Conservation (phyloP, 2,888 invertebrate species). For the Iphiclides podalirius region DNA sequence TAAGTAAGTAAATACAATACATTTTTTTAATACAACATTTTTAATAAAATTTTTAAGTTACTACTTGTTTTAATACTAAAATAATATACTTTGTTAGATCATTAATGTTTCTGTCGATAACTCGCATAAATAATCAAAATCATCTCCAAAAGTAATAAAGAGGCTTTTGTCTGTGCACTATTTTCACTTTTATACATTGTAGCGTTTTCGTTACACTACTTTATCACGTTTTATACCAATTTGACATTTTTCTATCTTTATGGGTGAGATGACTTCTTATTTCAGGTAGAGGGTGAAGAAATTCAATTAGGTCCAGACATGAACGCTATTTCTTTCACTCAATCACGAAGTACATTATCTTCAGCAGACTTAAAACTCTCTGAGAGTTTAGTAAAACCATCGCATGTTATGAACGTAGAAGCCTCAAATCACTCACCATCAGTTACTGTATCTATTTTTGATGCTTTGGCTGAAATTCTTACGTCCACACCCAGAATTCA, state of each 20-base stretch:
- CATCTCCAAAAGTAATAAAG: slow-evolving; percentile 68
- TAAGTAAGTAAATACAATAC: slow-evolving; percentile 30
- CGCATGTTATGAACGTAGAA: slow-evolving; percentile 77
- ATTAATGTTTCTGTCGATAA: slow-evolving; percentile 24
- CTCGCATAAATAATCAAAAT: slow-evolving; percentile 4
- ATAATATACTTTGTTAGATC: slow-evolving; percentile 36
- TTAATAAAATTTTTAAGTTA: slow-evolving; percentile 48
- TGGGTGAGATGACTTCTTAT: slow-evolving; percentile 79
- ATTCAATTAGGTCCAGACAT: slow-evolving; percentile 74
- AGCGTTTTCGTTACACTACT: slow-evolving; percentile 32
- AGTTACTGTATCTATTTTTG: slow-evolving; percentile 80
- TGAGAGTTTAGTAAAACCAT: slow-evolving; percentile 69
- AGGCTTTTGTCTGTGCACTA: slow-evolving; percentile 76
- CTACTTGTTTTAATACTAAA: slow-evolving; percentile 58
- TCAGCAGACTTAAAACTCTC: slow-evolving; percentile 73
- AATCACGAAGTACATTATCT: slow-evolving; percentile 70
- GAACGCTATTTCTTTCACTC: slow-evolving; percentile 74
- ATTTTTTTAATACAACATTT: slow-evolving; percentile 44
- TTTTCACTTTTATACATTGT: slow-evolving; percentile 38
- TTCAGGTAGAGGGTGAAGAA: slow-evolving; percentile 80
- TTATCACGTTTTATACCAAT: slow-evolving; percentile 30
- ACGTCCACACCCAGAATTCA: slow-evolving; percentile 72
- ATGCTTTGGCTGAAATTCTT: slow-evolving; percentile 80
- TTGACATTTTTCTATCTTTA: slow-evolving; percentile 62
- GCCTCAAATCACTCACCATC: slow-evolving; percentile 78